Evolutionary conservation across 2,888 invertebrate genomes (phyloP), one percentile per base, ranked within the genome.

Genomic region (Aspidiotus destructor): DNA sequence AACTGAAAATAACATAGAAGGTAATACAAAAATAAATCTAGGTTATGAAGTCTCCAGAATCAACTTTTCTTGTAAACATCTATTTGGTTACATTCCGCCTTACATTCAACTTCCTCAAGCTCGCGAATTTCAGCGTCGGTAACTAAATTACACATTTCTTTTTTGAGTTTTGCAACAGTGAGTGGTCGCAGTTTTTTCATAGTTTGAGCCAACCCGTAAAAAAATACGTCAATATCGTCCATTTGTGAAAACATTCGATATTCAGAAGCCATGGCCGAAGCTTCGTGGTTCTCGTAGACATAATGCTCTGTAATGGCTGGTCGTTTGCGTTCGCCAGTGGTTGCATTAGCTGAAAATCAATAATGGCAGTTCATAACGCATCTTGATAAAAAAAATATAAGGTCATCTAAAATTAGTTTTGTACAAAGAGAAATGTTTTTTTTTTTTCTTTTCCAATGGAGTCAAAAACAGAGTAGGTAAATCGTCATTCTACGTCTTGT

Each of bases 121-220:
- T 71, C 71, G 60, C 68, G 70, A n/a, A 71, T 71, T 70, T 71
- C 71, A 0, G 71, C 71, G 13, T 71, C 70, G 9, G 71, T 68
- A 11, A 70, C 70, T 7, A 70, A 68, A 10, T 70, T 71, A 0
- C 68, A 71, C 16, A 71, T 70, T 1, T 69, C 68, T 48, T 53
- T 69, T 52, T 71, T 71, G n/a, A 71, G 60, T 28, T 71, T 71
- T 8, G 71, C 71, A n/a, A 71, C 68, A 1, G 71, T 71, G 6
- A 71, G 61, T 13, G 71, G 71, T 60, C 65, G 69, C 5, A 71
- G 53, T 11, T 68, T 67, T 63, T 71, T 71, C 54, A 71, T 70
- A 8, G 71, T 71, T 64, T 70, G 69, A 0, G 71, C 70, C 57
- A 71, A 64, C 41, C 70, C 70, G 16, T 68, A 57, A 41, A 71